Evolutionary conservation across 2,888 invertebrate species (phyloP).

Genomic region (Eudasyphora cyanicolor): DNA sequence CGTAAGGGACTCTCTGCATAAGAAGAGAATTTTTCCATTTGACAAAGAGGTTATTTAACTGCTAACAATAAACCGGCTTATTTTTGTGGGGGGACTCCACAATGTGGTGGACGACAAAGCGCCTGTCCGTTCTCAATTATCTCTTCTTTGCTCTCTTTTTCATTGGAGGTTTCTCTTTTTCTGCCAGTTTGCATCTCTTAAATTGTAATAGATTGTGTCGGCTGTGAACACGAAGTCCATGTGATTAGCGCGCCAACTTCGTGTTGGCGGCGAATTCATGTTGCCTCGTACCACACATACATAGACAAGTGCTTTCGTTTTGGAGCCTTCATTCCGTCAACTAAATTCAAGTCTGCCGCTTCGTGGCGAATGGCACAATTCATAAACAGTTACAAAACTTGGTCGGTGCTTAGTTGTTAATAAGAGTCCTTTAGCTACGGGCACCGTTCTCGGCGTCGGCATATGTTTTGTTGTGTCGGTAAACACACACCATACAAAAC

Average conservation of each 20-base stretch:
- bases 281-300: slow-evolving; percentile 29
- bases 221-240: slow-evolving; percentile 22
- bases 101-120: slow-evolving; percentile 17
- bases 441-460: slow-evolving; percentile 59
- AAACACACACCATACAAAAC: slow-evolving; percentile 29
- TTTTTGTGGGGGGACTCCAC: background rate
- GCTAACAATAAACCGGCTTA: background rate
- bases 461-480: slow-evolving; percentile 34
- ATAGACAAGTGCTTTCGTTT: slow-evolving; percentile 49
- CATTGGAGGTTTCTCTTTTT: background rate
- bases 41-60: background rate
- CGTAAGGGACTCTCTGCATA: background rate
- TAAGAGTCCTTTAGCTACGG: slow-evolving; percentile 75
- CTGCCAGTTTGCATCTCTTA: background rate
- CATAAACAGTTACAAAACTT: slow-evolving; percentile 76
- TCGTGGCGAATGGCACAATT: slow-evolving; percentile 68
- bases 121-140: slow-evolving; percentile 6
- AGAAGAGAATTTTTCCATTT: background rate
- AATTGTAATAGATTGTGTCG: slow-evolving; percentile 51
- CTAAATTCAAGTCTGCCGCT: slow-evolving; percentile 52
- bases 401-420: slow-evolving; percentile 76
- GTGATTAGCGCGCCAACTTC: slow-evolving; percentile 60
- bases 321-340: slow-evolving; percentile 41
- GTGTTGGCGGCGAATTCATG: slow-evolving; percentile 45
- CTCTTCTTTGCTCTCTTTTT: slow-evolving; percentile 37